Conservation (phyloP, 1,140 invertebrate genomes). For the Lepidotrigona ventralis region DNA sequence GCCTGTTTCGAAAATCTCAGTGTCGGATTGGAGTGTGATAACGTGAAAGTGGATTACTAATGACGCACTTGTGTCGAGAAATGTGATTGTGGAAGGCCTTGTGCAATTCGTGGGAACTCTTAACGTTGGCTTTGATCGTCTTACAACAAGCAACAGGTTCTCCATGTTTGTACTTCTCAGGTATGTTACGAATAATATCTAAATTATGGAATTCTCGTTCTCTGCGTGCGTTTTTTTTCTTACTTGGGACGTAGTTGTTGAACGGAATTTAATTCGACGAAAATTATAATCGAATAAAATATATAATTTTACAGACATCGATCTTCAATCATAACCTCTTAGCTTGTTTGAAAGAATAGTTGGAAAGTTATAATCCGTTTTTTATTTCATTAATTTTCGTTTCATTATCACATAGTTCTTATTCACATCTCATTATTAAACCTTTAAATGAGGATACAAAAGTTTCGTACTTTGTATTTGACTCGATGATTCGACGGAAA, state of each 20-base stretch:
- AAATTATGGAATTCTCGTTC: constrained; percentile 19
- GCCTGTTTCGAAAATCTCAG: background rate
- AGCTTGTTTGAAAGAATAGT: background rate
- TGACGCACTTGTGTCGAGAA: constrained; percentile 7
- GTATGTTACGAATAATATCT: constrained; percentile 41
- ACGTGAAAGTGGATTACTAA: background rate
- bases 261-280: background rate
- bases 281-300: background rate
- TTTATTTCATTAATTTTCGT: background rate
- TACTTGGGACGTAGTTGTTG: background rate
- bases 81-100: constrained; percentile 2
- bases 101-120: background rate
- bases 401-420: no score
- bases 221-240: background rate
- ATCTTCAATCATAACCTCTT: background rate
- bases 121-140: constrained; percentile 29
- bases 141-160: constrained; percentile 49
- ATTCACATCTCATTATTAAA: no score
- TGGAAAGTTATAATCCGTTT: no score
- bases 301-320: background rate
- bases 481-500: background rate
- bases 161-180: constrained; percentile 17
- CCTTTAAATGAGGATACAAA: no score
- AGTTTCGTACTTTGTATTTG: background rate
- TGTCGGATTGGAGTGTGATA: background rate